These are phyloP conservation scores for Chelon auratus DNA, from an alignment of 2,797 vertebrate species.

Conservation along the genomic window DNA sequence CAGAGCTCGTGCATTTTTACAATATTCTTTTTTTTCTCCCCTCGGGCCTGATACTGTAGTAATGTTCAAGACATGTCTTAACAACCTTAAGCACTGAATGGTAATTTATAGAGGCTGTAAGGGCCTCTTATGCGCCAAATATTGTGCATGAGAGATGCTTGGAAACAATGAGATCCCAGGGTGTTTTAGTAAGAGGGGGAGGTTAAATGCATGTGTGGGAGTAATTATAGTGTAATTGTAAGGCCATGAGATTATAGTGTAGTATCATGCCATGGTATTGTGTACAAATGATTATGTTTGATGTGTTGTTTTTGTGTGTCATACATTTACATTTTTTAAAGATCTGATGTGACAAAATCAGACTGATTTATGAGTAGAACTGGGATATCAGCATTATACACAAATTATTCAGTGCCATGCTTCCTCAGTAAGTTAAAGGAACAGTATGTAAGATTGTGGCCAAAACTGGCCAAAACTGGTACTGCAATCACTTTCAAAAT, in stretches of 20 bases:
- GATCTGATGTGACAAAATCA: background rate
- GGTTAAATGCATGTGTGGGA: background rate
- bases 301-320: background rate
- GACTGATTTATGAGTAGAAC: no score
- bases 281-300: background rate
- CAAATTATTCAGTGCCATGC: background rate
- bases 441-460: no score
- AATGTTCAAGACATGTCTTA: no score
- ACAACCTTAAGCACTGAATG: no score
- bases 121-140: no score
- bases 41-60: no score
- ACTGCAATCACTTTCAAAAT: no score
- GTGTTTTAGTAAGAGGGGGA: background rate
- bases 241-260: background rate
- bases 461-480: no score
- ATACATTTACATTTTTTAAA: background rate
- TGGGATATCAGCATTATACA: background rate
- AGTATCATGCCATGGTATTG: background rate
- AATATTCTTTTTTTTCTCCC: no score
- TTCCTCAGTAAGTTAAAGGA: no score
- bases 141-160: background rate
- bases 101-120: no score
- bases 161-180: background rate
- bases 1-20: constrained; percentile 10
- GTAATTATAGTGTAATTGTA: background rate